Conservation (phyloP, 2,113 vertebrate genomes). For the Scolopax mira region DNA sequence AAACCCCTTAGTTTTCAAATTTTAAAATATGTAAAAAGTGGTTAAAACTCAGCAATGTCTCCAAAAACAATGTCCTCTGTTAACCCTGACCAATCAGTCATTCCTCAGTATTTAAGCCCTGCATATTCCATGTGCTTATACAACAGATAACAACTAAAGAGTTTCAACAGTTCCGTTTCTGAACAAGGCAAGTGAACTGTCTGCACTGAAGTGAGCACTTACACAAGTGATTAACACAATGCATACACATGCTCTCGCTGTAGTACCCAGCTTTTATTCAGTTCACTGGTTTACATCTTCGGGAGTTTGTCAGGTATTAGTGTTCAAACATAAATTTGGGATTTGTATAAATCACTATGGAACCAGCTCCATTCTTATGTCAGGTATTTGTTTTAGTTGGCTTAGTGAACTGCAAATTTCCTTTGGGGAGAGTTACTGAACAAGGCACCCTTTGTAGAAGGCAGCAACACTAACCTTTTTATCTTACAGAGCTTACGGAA, state of each 20-base stretch:
- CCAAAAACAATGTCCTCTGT: neutral
- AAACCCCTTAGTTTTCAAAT: neutral
- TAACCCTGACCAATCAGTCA: neutral
- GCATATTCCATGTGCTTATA: neutral
- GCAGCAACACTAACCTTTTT: constrained; percentile 55
- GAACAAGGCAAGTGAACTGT: neutral
- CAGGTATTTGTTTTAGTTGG: constrained; percentile 60
- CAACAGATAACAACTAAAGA: neutral
- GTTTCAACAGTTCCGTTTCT: neutral
- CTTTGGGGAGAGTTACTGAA: constrained; percentile 64
- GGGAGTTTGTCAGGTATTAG: neutral
- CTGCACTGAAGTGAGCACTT: neutral
- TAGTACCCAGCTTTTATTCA: neutral
- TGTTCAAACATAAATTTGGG: neutral
- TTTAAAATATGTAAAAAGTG: neutral
- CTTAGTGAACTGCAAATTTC: constrained; percentile 53
- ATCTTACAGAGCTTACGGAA: constrained; percentile 55
- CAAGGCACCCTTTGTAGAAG: constrained; percentile 70
- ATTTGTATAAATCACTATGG: neutral
- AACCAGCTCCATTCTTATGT: neutral
- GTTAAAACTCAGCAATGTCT: neutral
- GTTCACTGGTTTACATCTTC: neutral
- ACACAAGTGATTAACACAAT: neutral
- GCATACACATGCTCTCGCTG: neutral
- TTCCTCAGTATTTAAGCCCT: neutral